A percentile compares a stretch with the other conserved stretches of the same genome.
Evolutionary conservation across 2,797 vertebrate genomes (phyloP).

Genomic region (Anabas testudineus): DNA sequence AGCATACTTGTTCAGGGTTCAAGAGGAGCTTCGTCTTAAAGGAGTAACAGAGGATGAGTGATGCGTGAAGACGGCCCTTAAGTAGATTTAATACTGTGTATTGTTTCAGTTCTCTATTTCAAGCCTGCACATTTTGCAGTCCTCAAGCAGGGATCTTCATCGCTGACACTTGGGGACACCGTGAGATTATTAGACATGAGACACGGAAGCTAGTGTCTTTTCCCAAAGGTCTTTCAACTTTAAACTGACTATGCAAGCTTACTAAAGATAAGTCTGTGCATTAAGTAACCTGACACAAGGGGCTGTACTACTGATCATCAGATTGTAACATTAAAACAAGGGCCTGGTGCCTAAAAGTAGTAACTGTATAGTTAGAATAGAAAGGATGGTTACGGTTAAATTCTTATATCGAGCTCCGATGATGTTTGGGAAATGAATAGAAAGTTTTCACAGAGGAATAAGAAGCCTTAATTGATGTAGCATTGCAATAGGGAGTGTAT

Average conservation of each 20-base stretch:
- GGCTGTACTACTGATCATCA: neutral
- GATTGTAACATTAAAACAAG: no score
- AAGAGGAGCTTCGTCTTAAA: conserved; percentile 87
- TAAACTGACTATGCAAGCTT: conserved; percentile 21
- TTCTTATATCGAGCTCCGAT: no score
- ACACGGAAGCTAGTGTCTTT: neutral
- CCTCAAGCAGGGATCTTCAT: conserved; percentile 4
- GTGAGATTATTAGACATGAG: neutral
- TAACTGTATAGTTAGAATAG: no score
- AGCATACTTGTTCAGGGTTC: conserved; percentile 85
- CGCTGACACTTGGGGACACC: neutral
- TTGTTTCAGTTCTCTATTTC: conserved; percentile 2
- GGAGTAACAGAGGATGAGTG: conserved; percentile 79
- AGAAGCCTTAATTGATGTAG: no score
- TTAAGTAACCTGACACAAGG: neutral
- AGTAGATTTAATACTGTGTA: conserved; percentile 15
- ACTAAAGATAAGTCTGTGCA: neutral
- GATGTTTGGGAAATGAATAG: no score
- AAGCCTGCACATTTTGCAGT: conserved; percentile 7
- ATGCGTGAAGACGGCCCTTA: conserved; percentile 10
- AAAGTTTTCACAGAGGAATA: no score
- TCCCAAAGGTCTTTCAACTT: conserved; percentile 17
- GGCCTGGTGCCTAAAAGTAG: no score
- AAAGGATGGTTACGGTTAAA: no score
- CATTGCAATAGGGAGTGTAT: no score